phyloP scores from a whole-genome alignment of 2,888 invertebrate species.

The Invenusta paracnida region DNA sequence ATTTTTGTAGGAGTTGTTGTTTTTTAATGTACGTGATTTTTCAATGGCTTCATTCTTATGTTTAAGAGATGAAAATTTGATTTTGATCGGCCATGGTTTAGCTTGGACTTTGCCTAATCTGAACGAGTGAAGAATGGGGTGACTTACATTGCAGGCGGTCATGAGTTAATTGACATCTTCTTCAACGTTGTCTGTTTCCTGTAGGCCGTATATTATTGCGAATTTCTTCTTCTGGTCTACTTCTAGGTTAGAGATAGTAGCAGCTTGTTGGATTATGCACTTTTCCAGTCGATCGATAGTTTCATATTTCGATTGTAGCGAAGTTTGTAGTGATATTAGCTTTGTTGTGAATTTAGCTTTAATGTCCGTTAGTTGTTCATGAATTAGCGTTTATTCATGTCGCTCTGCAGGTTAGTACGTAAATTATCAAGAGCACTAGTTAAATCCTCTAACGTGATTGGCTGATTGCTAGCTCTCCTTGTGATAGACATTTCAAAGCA shows the following conservation, averaged over 20 bases:
- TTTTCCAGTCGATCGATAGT: neutral
- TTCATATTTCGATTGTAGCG: neutral
- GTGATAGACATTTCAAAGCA: neutral
- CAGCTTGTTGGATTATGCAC: neutral
- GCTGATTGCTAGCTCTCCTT: neutral
- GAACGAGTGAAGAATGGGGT: neutral
- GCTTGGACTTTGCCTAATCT: neutral
- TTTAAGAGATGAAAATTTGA: neutral
- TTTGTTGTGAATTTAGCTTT: neutral
- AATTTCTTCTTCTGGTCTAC: neutral
- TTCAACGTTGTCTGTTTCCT: neutral
- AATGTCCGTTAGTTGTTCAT: too few relatives aligned
- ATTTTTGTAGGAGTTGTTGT: neutral
- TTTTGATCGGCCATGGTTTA: neutral
- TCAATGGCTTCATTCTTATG: neutral
- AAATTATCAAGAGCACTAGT: neutral
- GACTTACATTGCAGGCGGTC: neutral
- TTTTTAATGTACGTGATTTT: too few relatives aligned
- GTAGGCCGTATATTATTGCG: neutral
- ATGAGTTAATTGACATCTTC: neutral
- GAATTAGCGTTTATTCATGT: neutral
- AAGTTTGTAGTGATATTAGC: neutral
- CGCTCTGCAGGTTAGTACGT: neutral
- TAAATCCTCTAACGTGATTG: neutral
- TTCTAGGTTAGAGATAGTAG: neutral